A percentile compares a stretch with the other conserved stretches of the same genome.
These are phyloP conservation scores for Gambelia wislizenii DNA, from an alignment of 2,797 vertebrate species.

Conservation along the genomic window DNA sequence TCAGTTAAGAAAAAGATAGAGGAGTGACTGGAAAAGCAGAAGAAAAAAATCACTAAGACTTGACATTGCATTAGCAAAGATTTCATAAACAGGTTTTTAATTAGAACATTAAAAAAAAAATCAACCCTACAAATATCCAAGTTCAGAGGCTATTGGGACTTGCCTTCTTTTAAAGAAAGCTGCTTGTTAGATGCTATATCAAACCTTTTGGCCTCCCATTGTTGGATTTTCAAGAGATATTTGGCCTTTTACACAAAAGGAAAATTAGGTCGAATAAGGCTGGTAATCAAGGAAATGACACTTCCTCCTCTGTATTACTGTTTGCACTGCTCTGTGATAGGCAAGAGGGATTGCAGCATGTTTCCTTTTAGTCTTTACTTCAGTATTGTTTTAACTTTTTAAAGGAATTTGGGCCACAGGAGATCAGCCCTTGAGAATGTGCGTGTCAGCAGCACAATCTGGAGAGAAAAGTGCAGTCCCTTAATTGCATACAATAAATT, in stretches of 20 bases:
- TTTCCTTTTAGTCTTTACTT: conserved; percentile 49
- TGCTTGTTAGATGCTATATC: background rate
- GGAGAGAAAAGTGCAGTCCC: background rate
- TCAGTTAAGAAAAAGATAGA: background rate
- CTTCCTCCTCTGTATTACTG: background rate
- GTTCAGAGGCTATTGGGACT: background rate
- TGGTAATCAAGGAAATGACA: background rate
- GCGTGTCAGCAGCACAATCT: conserved; percentile 38
- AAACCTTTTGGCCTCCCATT: background rate
- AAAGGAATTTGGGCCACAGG: conserved; percentile 42
- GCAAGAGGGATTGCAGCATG: conserved; percentile 23
- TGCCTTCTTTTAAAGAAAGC: background rate
- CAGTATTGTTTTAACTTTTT: conserved; percentile 49
- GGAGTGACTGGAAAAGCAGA: background rate
- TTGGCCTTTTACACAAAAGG: background rate
- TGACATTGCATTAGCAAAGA: background rate
- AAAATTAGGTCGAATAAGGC: conserved; percentile 1
- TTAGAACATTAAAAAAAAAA: background rate
- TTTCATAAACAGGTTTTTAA: background rate
- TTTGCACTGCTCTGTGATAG: background rate
- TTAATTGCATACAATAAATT: conserved; percentile 6
- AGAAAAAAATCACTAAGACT: background rate
- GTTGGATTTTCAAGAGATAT: background rate
- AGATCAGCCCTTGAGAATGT: conserved; percentile 47
- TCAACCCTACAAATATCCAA: too few species aligned